Percentiles rank a stretch among this genome's conserved stretches.
Conservation (phyloP, 2,797 vertebrate species). For the Megalops cyprinoides region DNA sequence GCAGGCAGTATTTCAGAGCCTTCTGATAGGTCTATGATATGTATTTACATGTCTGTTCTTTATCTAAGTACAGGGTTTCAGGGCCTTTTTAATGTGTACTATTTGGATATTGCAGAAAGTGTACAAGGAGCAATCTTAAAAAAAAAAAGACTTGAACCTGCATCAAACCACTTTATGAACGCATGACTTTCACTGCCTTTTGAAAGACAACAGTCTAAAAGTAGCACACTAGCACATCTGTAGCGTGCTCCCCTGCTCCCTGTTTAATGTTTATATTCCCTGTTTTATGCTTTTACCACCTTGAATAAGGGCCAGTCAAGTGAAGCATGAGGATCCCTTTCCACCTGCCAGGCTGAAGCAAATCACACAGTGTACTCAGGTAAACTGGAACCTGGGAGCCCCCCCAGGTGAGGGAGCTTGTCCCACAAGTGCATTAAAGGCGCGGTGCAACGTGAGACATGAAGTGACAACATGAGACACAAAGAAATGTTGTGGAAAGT, state of each 20-base stretch:
- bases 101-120: conserved; percentile 32
- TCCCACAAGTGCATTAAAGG: conserved; percentile 44
- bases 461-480: conserved; percentile 31
- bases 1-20: conserved; percentile 39
- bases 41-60: conserved; percentile 28
- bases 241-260: conserved; percentile 62
- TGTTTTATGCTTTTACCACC: conserved; percentile 85
- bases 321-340: conserved; percentile 60
- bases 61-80: conserved; percentile 44
- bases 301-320: conserved; percentile 64
- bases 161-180: conserved; percentile 69
- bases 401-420: conserved; percentile 11
- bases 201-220: conserved; percentile 52
- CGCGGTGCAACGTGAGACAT: too few species aligned
- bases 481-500: too few species aligned
- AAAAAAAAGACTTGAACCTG: conserved; percentile 50
- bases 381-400: conserved; percentile 62
- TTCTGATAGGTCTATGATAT: too few species aligned
- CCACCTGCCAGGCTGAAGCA: conserved; percentile 64
- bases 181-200: conserved; percentile 38
- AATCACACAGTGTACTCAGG: conserved; percentile 59
- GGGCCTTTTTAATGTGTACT: conserved; percentile 52
- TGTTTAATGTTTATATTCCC: conserved; percentile 78
- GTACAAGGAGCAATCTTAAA: conserved; percentile 32
- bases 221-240: conserved; percentile 69